Base-by-base conservation (phyloP, 2,888 invertebrate species). In the Ditylenchus weischeri region DNA sequence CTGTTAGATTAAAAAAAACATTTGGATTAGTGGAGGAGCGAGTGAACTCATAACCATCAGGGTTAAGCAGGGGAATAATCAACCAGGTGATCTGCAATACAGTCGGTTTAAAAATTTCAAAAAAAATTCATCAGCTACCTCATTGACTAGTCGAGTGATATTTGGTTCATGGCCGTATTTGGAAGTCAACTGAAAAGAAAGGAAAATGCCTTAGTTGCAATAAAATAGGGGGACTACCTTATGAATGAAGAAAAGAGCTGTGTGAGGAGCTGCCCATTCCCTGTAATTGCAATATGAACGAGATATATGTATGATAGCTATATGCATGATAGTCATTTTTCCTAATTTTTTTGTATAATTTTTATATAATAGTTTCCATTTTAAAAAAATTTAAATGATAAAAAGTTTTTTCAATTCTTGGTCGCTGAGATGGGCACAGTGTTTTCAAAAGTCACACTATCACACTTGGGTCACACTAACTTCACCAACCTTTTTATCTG, bases 231-330 rank as follows among this genome's bases (percentile, higher is more conserved):
- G 3, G 3, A 15, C 8, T 15, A 43, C 43, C 8, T 43, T 3
- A 43, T 43, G 43, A 15, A 43, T 83, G 64, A 83, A 81, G 67
- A 79, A 83, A 7, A 83, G 69, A 1, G 83, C 81, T 0, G 80
- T 79, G 66, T 81, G 82, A 2, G 81, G 79, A 18, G 83, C 79
- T 3, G 82, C 81, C 83, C 83, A 83, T 65, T 83, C 81, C 43
- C 81, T 54, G 29, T 7, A 18, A 54, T 54, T 54, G 3, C 50
- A 50, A 50, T 19, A 6, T 50, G 21, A 50, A 50, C 6, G 6
- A 18, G 2, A 19, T n/a, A n/a, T n/a, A n/a, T n/a, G n/a, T n/a
- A n/a, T n/a, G n/a, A n/a, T n/a, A n/a, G n/a, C n/a, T n/a, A n/a
- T n/a, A n/a, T n/a, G n/a, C n/a, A n/a, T n/a, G n/a, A n/a, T n/a